Evolutionary conservation across 2,797 vertebrate genomes (phyloP), one percentile per base, ranked within the genome.

Genomic region (Psittacula derbiana): DNA sequence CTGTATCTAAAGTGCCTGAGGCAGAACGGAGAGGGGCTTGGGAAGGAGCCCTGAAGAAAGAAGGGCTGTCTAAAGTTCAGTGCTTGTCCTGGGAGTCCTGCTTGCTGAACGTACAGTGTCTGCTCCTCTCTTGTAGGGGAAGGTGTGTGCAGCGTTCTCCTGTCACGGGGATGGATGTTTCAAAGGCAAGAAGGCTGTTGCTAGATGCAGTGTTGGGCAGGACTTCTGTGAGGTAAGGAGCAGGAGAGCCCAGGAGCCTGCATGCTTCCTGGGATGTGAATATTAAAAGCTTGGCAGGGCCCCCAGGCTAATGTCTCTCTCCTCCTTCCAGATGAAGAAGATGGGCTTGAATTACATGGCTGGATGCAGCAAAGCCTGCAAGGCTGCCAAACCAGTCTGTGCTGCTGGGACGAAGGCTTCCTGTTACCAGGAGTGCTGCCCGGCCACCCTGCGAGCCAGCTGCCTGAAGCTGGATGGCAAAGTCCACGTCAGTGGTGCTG

Each of bases 381-480:
- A 97, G 40, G 85, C 52, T 8, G 33, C 97, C 44, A 91, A 46
- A 31, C 80, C 91, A 8, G 80, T 94, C 36, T 90, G 95, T 27
- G 97, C 96, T 12, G 7, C 57, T 4, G 33, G 62, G 16, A 84
- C 93, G 10, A 16, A 75, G 12, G 55, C 88, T 30, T 86, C 98
- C 41, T 98, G 98, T 84, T 94, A 95, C 65, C 97, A 98, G 38
- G 98, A 99, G 92, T 98, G 98, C 97, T 99, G 98, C 94, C 97
- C 92, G 1, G 97, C 98, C 18, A 97, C 89, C 1, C 60, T 16
- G 7, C 88, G 86, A 31, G 53, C 28, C 14, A 98, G 98, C 90
- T 99, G 99, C 78, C 98, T 99, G 25, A 96, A 95, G 88, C 88
- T 99, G 90, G 98, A 98, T 0, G 98, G 98, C 57, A 98, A 97